Conservation (phyloP, 2,113 vertebrate species). For the Gnathonemus echidnorhynchus region DNA sequence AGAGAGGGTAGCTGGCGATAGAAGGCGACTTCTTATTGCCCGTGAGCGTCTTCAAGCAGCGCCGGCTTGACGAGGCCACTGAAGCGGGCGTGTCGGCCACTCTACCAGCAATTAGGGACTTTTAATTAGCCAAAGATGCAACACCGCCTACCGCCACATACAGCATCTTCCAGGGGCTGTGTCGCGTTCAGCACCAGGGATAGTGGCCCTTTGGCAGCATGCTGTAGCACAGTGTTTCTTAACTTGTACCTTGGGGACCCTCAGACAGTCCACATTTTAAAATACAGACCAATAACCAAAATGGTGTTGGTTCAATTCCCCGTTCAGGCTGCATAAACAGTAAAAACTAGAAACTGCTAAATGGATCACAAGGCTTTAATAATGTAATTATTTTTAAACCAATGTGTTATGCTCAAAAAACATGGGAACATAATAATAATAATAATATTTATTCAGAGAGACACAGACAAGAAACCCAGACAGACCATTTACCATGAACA, state of each 20-base stretch:
- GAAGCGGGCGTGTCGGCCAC: too few relatives aligned
- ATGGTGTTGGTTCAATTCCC: not conserved
- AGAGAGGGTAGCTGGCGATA: not conserved
- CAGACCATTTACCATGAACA: not conserved
- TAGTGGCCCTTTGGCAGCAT: not conserved
- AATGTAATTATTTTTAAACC: not conserved
- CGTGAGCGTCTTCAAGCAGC: not conserved
- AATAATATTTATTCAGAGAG: not conserved
- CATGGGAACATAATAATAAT: not conserved
- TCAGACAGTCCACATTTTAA: not conserved
- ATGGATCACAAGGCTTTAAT: not conserved
- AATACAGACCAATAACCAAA: not conserved
- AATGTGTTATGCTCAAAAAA: not conserved
- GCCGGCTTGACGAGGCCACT: not conserved
- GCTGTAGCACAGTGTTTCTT: not conserved
- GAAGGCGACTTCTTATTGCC: not conserved
- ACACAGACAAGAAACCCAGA: not conserved
- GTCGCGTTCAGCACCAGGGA: not conserved
- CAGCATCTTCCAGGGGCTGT: not conserved
- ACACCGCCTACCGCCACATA: not conserved
- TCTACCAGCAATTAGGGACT: not conserved
- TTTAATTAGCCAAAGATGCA: not conserved
- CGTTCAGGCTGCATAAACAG: not conserved
- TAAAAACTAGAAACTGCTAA: not conserved
- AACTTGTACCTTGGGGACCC: not conserved